Conservation (phyloP, 2,888 invertebrate species). For the Tenthredo notha region DNA sequence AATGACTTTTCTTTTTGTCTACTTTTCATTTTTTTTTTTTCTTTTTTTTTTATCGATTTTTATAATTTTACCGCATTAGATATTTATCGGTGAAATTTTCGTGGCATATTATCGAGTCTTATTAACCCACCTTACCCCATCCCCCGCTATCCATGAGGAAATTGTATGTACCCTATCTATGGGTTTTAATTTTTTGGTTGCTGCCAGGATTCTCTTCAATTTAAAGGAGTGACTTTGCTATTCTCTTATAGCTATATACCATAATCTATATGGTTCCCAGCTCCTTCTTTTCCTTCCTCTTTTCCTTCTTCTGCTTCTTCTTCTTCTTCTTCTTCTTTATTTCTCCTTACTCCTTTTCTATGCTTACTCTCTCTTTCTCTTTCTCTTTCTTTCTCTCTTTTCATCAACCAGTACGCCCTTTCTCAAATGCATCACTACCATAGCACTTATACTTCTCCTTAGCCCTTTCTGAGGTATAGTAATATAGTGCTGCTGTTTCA, state of each 20-base stretch:
- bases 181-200: background rate
- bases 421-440: background rate
- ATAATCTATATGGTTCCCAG: constrained; percentile 50
- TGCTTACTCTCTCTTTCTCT: constrained; percentile 54
- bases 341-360: constrained; percentile 53
- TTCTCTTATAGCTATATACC: constrained; percentile 53
- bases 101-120: background rate
- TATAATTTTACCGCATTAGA: background rate
- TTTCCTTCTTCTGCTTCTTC: constrained; percentile 51
- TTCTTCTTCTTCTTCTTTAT: constrained; percentile 19
- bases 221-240: constrained; percentile 75
- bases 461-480: background rate
- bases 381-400: constrained; percentile 36
- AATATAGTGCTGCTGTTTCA: constrained; percentile 36
- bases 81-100: background rate
- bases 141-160: background rate
- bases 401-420: constrained; percentile 30
- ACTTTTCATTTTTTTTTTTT: background rate
- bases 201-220: constrained; percentile 71
- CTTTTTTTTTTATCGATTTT: background rate
- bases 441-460: background rate
- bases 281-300: constrained; percentile 6
- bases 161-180: background rate
- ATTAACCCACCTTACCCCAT: background rate
- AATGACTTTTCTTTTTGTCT: background rate